Evolutionary conservation across 1,140 invertebrate species (phyloP).

Genomic region (Sycophaga agraensis): DNA sequence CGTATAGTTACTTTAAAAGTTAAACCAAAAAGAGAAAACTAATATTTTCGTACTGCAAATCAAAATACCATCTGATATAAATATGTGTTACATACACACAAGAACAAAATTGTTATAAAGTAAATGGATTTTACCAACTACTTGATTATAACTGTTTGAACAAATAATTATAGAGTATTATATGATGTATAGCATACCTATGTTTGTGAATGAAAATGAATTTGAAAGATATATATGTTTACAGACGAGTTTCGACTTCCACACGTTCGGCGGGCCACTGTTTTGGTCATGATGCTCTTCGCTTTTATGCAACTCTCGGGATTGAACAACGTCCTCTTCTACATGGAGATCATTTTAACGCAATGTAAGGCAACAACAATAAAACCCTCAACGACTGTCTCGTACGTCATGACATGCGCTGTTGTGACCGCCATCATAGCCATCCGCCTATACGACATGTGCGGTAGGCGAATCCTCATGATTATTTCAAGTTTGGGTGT

Average conservation of each 20-base stretch:
- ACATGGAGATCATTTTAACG: slow-evolving; percentile 74
- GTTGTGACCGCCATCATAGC: slow-evolving; percentile 59
- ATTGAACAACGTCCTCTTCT: slow-evolving; percentile 74
- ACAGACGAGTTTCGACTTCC: slow-evolving; percentile 11
- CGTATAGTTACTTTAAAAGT: no score
- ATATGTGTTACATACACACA: no score
- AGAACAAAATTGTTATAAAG: no score
- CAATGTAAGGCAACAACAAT: slow-evolving; percentile 51
- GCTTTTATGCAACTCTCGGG: slow-evolving; percentile 76
- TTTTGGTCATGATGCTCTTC: slow-evolving; percentile 67
- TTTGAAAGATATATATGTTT: no score
- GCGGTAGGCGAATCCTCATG: slow-evolving; percentile 70
- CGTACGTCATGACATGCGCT: slow-evolving; percentile 65
- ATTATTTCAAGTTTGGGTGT: slow-evolving; percentile 62
- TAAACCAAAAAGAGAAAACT: no score
- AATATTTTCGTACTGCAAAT: no score
- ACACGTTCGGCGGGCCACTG: slow-evolving; percentile 59
- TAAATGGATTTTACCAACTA: no score
- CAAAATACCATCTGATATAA: no score
- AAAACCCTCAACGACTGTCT: slow-evolving; percentile 58
- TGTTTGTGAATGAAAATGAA: no score
- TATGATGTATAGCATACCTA: no score
- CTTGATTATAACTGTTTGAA: no score
- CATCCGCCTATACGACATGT: slow-evolving; percentile 61
- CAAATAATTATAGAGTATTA: no score